phyloP scores from a whole-genome alignment of 2,888 invertebrate species.

The Orchesella flavescens region DNA sequence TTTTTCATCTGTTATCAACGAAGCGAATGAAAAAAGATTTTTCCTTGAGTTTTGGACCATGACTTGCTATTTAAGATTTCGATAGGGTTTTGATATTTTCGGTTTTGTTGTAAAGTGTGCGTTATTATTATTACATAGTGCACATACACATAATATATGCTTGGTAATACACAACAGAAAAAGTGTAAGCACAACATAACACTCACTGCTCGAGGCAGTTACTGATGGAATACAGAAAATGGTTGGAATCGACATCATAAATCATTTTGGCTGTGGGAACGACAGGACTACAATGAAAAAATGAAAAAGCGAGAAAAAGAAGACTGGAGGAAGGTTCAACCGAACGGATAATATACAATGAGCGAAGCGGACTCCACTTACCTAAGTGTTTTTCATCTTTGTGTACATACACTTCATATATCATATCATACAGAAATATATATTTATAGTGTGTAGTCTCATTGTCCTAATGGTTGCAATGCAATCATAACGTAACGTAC shows the following conservation, averaged over 20 bases:
- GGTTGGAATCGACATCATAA: conserved; percentile 72
- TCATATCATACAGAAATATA: too few relatives aligned
- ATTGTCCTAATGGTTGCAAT: too few relatives aligned
- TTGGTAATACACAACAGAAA: too few relatives aligned
- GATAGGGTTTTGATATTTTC: conserved; percentile 30
- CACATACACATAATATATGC: conserved; percentile 10
- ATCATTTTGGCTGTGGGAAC: conserved; percentile 72
- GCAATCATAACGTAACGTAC: too few relatives aligned
- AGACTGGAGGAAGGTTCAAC: conserved; percentile 32
- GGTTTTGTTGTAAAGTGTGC: conserved; percentile 42
- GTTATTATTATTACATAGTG: conserved; percentile 42
- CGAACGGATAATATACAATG: conserved; percentile 51
- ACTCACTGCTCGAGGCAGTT: conserved; percentile 52
- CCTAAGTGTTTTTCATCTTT: conserved; percentile 15
- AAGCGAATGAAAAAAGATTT: conserved; percentile 58
- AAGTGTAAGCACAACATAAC: conserved; percentile 15
- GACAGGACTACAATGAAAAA: conserved; percentile 72
- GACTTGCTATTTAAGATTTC: conserved; percentile 44
- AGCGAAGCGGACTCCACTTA: conserved; percentile 42
- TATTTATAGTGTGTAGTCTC: too few relatives aligned
- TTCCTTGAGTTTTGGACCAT: conserved; percentile 52
- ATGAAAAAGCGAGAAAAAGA: conserved; percentile 56
- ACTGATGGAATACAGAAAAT: conserved; percentile 70
- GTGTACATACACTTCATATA: too few relatives aligned
- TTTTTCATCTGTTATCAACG: conserved; percentile 34